Evolutionary conservation across 2,797 vertebrate genomes (phyloP).

Genomic region (Bradypodion ventrale): DNA sequence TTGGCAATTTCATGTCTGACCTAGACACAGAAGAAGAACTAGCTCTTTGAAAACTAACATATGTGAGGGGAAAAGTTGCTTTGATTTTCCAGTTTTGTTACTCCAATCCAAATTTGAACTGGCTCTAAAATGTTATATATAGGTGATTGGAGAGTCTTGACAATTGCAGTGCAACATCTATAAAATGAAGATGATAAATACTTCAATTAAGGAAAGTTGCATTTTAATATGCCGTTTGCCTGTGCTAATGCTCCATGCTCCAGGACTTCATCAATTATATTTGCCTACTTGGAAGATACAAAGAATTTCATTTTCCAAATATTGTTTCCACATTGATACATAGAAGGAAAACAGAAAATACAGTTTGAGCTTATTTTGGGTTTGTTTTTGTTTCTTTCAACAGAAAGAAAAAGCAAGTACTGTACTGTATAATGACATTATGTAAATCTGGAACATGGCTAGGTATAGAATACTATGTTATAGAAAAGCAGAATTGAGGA

Average conservation of each 20-base stretch:
- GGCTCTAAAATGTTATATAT: not conserved
- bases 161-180: not conserved
- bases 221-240: not conserved
- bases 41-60: not conserved
- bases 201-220: not conserved
- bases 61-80: not conserved
- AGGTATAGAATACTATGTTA: not conserved
- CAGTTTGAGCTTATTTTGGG: not conserved
- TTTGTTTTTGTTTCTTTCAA: not conserved
- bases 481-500: not conserved
- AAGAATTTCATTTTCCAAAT: not conserved
- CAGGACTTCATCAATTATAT: not conserved
- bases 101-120: not conserved
- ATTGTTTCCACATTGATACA: not conserved
- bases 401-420: not conserved
- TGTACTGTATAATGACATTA: not conserved
- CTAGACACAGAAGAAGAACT: too few relatives aligned
- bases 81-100: not conserved
- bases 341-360: not conserved
- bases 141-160: not conserved
- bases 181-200: not conserved
- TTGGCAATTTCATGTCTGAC: too few relatives aligned
- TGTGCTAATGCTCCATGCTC: not conserved
- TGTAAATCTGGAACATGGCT: not conserved
- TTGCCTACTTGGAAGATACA: not conserved